Evolutionary conservation across 2,113 vertebrate species (phyloP), one percentile per base, ranked within the genome.

Genomic region (Platysternon megacephalum): DNA sequence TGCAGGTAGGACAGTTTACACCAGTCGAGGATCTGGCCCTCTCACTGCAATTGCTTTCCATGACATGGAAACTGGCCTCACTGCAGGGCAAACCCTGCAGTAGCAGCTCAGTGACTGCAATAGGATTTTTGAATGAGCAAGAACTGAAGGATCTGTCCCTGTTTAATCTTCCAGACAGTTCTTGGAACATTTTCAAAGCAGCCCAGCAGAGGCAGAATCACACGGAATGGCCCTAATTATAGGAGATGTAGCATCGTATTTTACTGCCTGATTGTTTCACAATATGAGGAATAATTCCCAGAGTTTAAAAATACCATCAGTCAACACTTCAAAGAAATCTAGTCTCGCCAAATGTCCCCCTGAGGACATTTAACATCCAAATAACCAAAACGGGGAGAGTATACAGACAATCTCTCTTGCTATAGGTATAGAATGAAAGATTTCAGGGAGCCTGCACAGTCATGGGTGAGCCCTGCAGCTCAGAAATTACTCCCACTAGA

Each of bases 161-260:
- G 3, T 55, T 32, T 44, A 6, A 32, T 65, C 48, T 58, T 51
- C 53, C 52, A 5, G 28, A 78, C 0, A 4, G 51, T 49, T 55
- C 0, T 0, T 1, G 51, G 32, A 52, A 87, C 16, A 0, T 42
- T 74, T 81, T 51, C 85, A 92, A 46, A 87, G 87, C 88, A 92
- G 88, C 89, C 83, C 89, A 52, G 94, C 86, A 72, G 2, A 0
- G 8, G 17, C 55, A 89, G 90, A 0, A 79, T 96, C 89, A 91
- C 65, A 86, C 55, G 24, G 68, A 28, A 1, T 55, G 91, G 93
- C 46, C 89, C 92, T 95, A 87, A 96, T 96, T 96, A 90, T 51
- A 91, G 52, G 46, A 7, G 53, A 29, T 80, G 82, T 65, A 16
- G 81, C 87, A 82, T 58, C 13, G 3, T 61, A 14, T 58, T 93